Evolutionary conservation across 2,888 invertebrate species (phyloP).

Genomic region (Trichogramma dendrolimi): DNA sequence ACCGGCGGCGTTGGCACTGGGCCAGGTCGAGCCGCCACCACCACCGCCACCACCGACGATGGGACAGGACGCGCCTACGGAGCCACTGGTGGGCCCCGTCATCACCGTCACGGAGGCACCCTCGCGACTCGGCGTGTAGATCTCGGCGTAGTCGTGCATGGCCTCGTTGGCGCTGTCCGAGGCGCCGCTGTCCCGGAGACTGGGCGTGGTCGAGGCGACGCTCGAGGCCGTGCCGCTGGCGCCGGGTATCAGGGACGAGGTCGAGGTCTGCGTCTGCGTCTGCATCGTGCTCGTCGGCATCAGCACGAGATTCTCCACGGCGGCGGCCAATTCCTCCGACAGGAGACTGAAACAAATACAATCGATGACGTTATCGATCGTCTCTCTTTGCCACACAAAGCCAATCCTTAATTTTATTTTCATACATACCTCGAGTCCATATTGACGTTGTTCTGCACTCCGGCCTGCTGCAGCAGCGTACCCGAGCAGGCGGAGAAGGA

Average conservation of each 20-base stretch:
- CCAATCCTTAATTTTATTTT: conserved; percentile 33
- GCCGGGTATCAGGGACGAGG: conserved; percentile 52
- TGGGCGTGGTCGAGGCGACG: background rate
- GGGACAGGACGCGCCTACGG: too few species aligned
- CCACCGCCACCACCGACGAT: too few species aligned
- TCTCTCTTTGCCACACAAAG: background rate
- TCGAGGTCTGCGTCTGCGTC: conserved; percentile 54
- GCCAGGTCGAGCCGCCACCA: too few species aligned
- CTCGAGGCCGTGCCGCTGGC: conserved; percentile 11
- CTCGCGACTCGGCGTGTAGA: conserved; percentile 87
- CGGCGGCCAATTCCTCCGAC: conserved; percentile 58
- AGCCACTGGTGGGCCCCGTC: conserved; percentile 52
- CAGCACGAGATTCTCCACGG: conserved; percentile 58
- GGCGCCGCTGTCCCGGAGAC: conserved; percentile 1
- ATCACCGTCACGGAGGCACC: conserved; percentile 51
- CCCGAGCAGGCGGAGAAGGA: conserved; percentile 54
- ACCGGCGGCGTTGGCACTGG: background rate
- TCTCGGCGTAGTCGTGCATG: conserved; percentile 89
- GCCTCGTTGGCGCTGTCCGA: conserved; percentile 47
- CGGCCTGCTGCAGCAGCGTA: conserved; percentile 44
- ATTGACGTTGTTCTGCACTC: conserved; percentile 32
- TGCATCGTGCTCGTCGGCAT: conserved; percentile 47
- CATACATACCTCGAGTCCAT: conserved; percentile 49
- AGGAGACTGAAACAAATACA: conserved; percentile 38
- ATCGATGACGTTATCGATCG: background rate